phyloP scores from a whole-genome alignment of 2,113 vertebrate species.

The Limnothrissa miodon region DNA sequence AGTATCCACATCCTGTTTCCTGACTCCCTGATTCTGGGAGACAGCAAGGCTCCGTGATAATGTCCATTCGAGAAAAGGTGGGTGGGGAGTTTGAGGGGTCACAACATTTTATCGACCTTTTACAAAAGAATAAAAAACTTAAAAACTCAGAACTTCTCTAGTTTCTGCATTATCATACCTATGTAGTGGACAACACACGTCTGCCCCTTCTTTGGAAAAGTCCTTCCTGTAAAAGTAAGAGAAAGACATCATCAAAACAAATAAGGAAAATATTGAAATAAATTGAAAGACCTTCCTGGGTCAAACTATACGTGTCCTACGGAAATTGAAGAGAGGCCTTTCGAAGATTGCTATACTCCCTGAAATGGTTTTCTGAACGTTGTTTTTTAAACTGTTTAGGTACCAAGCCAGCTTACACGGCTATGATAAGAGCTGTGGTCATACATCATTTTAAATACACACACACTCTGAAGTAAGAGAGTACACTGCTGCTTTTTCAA shows the following conservation, averaged over 20 bases:
- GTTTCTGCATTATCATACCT: slow-evolving; percentile 77
- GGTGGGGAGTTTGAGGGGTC: too few species aligned
- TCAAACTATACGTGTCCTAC: neutral
- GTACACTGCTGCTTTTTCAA: slow-evolving; percentile 10
- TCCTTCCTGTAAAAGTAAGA: slow-evolving; percentile 81
- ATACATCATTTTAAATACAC: neutral
- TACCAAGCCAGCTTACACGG: neutral
- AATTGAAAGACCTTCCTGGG: neutral
- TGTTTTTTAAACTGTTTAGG: neutral
- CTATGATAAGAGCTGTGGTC: neutral
- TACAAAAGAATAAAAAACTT: slow-evolving; percentile 31
- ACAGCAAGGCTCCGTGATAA: slow-evolving; percentile 45
- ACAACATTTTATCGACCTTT: slow-evolving; percentile 1
- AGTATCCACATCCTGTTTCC: slow-evolving; percentile 66
- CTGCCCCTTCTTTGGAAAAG: slow-evolving; percentile 98
- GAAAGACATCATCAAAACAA: slow-evolving; percentile 12
- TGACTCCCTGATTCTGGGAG: slow-evolving; percentile 66
- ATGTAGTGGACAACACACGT: slow-evolving; percentile 96
- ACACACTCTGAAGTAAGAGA: neutral
- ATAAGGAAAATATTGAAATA: neutral
- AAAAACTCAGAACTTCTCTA: neutral
- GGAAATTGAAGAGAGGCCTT: neutral
- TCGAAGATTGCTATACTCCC: neutral
- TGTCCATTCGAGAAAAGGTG: neutral
- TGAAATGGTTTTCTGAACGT: neutral